Percentiles rank a stretch among this genome's conserved stretches.
Evolutionary conservation across 2,888 invertebrate species (phyloP).

Genomic region (Drosophila macrothrix): DNA sequence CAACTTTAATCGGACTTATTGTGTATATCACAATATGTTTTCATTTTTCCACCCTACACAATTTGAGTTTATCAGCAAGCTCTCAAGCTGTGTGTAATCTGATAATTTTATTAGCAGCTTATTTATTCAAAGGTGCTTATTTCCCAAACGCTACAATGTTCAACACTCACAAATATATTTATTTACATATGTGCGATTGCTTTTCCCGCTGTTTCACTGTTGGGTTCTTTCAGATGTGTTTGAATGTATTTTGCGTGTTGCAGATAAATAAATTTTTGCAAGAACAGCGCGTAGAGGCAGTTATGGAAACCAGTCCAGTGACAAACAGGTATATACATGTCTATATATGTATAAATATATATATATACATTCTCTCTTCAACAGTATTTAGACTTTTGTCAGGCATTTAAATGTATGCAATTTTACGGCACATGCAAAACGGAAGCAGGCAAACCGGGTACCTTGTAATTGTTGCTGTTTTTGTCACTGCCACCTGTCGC

Average conservation of each 20-base stretch:
- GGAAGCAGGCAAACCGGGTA: slow-evolving; percentile 32
- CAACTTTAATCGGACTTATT: background rate
- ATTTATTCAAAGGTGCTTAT: background rate
- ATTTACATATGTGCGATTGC: slow-evolving; percentile 1
- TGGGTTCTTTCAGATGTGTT: background rate
- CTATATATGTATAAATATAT: background rate
- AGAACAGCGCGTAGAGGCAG: slow-evolving; percentile 19
- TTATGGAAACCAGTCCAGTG: slow-evolving; percentile 14
- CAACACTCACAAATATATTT: slow-evolving; percentile 1
- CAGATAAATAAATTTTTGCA: slow-evolving; percentile 60
- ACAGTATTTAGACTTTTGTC: slow-evolving; percentile 17
- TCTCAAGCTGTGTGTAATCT: background rate
- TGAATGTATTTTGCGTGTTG: slow-evolving; percentile 47
- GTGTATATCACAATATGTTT: background rate
- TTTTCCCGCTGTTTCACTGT: background rate
- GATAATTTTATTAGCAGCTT: slow-evolving; percentile 20
- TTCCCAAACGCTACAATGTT: background rate
- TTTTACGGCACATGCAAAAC: slow-evolving; percentile 33
- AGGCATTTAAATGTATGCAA: slow-evolving; percentile 54
- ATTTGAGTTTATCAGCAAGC: background rate
- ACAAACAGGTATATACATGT: slow-evolving; percentile 4
- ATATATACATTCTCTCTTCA: slow-evolving; percentile 4
- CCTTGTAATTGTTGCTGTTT: slow-evolving; percentile 30
- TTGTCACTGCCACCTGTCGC: slow-evolving; percentile 69
- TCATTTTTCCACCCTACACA: background rate